These are phyloP conservation scores for Pipistrellus pygmaeus DNA, from an alignment of 2,797 vertebrate genomes.

Conservation along the genomic window DNA sequence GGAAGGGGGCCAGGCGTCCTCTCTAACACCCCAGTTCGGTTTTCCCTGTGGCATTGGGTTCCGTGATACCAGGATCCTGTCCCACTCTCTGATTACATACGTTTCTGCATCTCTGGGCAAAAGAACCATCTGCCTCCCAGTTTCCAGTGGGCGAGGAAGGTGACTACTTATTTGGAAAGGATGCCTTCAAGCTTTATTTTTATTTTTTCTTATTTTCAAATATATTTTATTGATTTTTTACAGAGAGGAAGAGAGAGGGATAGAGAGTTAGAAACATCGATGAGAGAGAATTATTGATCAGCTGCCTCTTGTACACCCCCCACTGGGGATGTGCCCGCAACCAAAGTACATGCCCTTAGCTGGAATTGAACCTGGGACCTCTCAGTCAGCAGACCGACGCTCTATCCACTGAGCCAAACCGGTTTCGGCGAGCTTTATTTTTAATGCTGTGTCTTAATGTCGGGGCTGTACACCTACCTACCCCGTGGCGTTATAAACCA, in stretches of 20 bases:
- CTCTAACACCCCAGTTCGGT: constrained; percentile 48
- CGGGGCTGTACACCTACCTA: background rate
- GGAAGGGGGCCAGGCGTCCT: background rate
- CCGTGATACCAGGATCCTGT: constrained; percentile 33
- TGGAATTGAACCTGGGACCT: too few species aligned
- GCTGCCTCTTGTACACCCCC: too few species aligned
- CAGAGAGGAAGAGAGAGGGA: too few species aligned
- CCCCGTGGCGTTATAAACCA: background rate
- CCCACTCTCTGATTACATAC: constrained; percentile 65
- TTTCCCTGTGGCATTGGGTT: constrained; percentile 66
- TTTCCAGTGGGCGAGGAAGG: constrained; percentile 16
- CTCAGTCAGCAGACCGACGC: too few species aligned
- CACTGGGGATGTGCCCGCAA: too few species aligned
- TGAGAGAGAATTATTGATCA: too few species aligned
- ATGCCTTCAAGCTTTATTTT: background rate
- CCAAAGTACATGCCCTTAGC: too few species aligned
- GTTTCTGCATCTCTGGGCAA: constrained; percentile 43
- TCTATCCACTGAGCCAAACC: too few species aligned
- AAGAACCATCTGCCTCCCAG: constrained; percentile 40
- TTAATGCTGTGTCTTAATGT: background rate
- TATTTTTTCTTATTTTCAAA: too few species aligned
- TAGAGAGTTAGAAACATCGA: too few species aligned
- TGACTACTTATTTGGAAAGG: constrained; percentile 46
- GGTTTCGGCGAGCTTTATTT: background rate
- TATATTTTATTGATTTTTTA: too few species aligned